Evolutionary conservation across 2,113 vertebrate species (phyloP).

Genomic region (Lates calcarifer): DNA sequence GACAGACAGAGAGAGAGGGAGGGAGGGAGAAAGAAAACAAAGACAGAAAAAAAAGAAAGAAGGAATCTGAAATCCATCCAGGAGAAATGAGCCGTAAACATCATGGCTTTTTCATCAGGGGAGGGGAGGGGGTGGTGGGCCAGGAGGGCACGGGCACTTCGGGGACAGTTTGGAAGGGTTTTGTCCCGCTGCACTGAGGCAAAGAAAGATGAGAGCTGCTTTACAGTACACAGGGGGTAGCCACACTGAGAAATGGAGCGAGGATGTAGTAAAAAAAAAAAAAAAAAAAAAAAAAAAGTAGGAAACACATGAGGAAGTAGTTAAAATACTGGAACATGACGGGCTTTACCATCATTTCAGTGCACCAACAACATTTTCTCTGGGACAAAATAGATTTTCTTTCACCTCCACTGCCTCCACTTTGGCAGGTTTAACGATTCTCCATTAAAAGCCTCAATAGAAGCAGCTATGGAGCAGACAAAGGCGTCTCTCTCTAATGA

Average conservation of each 20-base stretch:
- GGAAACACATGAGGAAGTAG: slow-evolving; percentile 44
- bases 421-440: slow-evolving; percentile 22
- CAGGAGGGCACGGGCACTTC: slow-evolving; percentile 38
- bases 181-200: slow-evolving; percentile 34
- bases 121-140: slow-evolving; percentile 33
- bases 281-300: neutral
- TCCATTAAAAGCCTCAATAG: slow-evolving; percentile 33
- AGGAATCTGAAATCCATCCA: slow-evolving; percentile 75
- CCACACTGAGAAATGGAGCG: slow-evolving; percentile 10
- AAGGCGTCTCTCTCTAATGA: slow-evolving; percentile 51
- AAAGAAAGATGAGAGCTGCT: slow-evolving; percentile 27
- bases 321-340: slow-evolving; percentile 37
- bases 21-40: slow-evolving; percentile 50
- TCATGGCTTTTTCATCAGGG: slow-evolving; percentile 67
- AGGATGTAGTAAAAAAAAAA: slow-evolving; percentile 26
- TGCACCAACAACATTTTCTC: slow-evolving; percentile 27
- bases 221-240: slow-evolving; percentile 10
- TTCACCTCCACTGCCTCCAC: slow-evolving; percentile 21
- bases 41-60: slow-evolving; percentile 19
- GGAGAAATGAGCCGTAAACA: slow-evolving; percentile 80
- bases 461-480: slow-evolving; percentile 35
- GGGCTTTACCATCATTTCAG: slow-evolving; percentile 18
- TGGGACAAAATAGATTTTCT: slow-evolving; percentile 5
- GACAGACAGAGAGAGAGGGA: slow-evolving; percentile 24
- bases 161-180: slow-evolving; percentile 50